These are phyloP conservation scores for Phenganax stokvisi DNA, from an alignment of 92 coral and sea anemone species.

Conservation along the genomic window DNA sequence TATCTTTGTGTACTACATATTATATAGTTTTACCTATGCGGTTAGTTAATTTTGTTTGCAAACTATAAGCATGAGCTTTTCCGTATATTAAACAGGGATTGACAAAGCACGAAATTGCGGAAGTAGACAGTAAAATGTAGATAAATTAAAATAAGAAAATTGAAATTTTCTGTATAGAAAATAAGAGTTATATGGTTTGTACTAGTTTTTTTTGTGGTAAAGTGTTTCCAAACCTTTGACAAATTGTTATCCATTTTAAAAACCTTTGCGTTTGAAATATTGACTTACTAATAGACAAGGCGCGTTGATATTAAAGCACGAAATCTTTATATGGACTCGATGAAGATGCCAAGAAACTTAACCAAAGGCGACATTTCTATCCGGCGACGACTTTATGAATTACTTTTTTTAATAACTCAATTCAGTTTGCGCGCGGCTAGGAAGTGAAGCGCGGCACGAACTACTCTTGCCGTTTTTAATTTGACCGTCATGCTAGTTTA, in stretches of 20 bases:
- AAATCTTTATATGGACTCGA: neutral
- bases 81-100: too few species aligned
- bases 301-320: neutral
- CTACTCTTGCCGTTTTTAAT: too few species aligned
- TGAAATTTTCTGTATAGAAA: too few species aligned
- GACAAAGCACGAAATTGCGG: too few species aligned
- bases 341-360: neutral
- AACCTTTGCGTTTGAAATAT: slow-evolving; percentile 1
- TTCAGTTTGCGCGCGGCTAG: slow-evolving; percentile 10
- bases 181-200: too few species aligned
- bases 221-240: neutral
- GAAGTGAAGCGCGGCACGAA: slow-evolving; percentile 12
- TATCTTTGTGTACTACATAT: too few species aligned
- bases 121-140: too few species aligned
- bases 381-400: slow-evolving; percentile 21
- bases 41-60: too few species aligned
- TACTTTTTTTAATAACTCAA: slow-evolving; percentile 23
- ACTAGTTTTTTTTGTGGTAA: too few species aligned
- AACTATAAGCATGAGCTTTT: too few species aligned
- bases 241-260: neutral
- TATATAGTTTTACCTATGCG: too few species aligned
- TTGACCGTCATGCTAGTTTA: neutral
- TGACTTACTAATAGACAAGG: neutral
- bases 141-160: too few species aligned
- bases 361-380: neutral